Evolutionary conservation across 2,113 vertebrate genomes (phyloP).

Genomic region (Eptesicus fuscus): DNA sequence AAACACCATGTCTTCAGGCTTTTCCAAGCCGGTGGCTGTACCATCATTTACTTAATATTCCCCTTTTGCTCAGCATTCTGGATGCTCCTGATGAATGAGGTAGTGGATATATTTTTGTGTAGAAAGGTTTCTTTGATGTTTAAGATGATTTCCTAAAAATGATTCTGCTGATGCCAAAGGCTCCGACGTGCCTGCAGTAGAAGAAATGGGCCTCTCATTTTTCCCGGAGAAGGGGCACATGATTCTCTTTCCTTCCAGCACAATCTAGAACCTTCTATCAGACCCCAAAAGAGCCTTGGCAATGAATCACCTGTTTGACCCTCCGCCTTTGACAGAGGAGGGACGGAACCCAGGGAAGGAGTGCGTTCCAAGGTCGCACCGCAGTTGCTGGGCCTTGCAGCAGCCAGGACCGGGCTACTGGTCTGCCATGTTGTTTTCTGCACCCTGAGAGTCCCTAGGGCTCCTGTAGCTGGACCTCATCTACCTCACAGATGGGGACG

Average conservation of each 20-base stretch:
- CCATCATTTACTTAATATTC: constrained; percentile 42
- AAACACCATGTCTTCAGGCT: constrained; percentile 47
- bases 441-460: not conserved
- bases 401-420: not conserved
- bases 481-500: not conserved
- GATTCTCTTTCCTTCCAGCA: not conserved
- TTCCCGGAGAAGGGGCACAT: constrained; percentile 45
- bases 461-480: not conserved
- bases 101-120: constrained; percentile 1
- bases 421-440: not conserved
- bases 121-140: constrained; percentile 27
- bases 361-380: not conserved
- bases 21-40: constrained; percentile 27
- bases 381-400: not conserved
- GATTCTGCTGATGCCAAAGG: not conserved
- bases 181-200: not conserved
- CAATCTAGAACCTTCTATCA: constrained; percentile 55
- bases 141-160: constrained; percentile 55
- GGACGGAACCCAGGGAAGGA: constrained; percentile 15
- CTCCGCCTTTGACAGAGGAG: constrained; percentile 1
- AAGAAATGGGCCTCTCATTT: constrained; percentile 6
- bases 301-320: constrained; percentile 23
- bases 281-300: not conserved
- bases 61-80: constrained; percentile 38
- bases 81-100: not conserved